A percentile compares a stretch with the other conserved stretches of the same genome.
Conservation (phyloP, 2,797 vertebrate species). For the Vultur gryphus region DNA sequence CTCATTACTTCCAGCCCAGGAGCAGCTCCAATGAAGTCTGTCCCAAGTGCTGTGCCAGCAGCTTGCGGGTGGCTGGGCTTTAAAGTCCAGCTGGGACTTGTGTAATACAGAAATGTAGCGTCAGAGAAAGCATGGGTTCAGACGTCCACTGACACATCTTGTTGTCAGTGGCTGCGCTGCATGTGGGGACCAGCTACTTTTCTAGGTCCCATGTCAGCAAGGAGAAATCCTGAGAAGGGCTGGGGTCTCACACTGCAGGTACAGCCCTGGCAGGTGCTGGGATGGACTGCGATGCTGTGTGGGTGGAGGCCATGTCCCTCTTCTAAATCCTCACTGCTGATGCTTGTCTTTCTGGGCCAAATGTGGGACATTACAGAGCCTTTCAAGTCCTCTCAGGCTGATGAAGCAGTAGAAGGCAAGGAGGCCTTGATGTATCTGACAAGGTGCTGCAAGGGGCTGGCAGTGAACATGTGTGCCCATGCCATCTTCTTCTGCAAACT, state of each 20-base stretch:
- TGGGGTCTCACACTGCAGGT: not conserved
- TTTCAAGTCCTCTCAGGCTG: slow-evolving; percentile 69
- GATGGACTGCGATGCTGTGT: no score
- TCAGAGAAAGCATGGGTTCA: not conserved
- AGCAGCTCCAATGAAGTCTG: not conserved
- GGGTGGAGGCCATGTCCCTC: not conserved
- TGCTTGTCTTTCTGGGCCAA: not conserved
- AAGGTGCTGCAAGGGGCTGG: slow-evolving; percentile 56
- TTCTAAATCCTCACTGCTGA: not conserved
- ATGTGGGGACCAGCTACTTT: not conserved
- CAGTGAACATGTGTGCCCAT: slow-evolving; percentile 72
- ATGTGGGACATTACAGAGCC: slow-evolving; percentile 57
- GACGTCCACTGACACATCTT: no score
- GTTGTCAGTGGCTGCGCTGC: not conserved
- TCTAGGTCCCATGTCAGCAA: not conserved
- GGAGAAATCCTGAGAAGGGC: not conserved
- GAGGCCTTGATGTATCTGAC: slow-evolving; percentile 50
- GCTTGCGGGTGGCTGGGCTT: not conserved
- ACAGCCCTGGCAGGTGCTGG: not conserved
- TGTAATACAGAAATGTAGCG: not conserved
- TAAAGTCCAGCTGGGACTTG: not conserved
- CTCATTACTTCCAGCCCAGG: not conserved
- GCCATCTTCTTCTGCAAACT: slow-evolving; percentile 76
- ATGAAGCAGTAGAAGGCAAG: slow-evolving; percentile 67
- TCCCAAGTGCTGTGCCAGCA: not conserved